phyloP scores from a whole-genome alignment of 2,797 vertebrate genomes.

The Aratinga solstitialis region DNA sequence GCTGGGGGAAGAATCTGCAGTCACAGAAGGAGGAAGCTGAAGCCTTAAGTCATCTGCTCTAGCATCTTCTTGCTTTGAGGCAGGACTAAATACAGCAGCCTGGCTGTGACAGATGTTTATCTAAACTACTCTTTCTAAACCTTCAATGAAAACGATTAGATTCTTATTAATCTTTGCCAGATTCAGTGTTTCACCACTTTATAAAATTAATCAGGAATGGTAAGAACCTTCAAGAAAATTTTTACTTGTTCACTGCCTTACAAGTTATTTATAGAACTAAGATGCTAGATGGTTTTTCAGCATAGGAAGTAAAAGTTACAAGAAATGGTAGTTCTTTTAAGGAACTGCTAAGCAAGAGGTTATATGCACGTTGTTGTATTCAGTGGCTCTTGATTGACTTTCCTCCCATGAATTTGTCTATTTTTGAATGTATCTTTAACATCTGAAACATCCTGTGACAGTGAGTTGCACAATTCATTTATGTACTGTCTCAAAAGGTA shows the following conservation, averaged over 20 bases:
- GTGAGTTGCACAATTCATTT: not conserved
- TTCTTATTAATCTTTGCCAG: not conserved
- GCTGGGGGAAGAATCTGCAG: not conserved
- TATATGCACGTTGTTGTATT: not conserved
- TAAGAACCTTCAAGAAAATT: not conserved
- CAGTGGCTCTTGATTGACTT: not conserved
- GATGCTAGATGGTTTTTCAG: not conserved
- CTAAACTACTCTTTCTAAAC: not conserved
- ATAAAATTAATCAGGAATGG: not conserved
- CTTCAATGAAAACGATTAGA: not conserved
- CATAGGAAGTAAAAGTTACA: not conserved
- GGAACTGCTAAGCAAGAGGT: not conserved
- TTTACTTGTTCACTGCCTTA: not conserved
- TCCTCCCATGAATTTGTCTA: not conserved
- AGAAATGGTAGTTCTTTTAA: not conserved
- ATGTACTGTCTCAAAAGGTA: not conserved
- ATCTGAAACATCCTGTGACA: not conserved
- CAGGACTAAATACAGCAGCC: not conserved
- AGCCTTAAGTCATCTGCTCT: not conserved
- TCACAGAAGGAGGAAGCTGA: not conserved
- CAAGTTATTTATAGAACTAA: not conserved
- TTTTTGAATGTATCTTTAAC: not conserved
- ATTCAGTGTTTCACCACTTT: not conserved
- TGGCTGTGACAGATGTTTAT: not conserved
- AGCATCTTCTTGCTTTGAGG: not conserved